Conservation (phyloP, 2,888 invertebrate species). For the Germaria angustata region DNA sequence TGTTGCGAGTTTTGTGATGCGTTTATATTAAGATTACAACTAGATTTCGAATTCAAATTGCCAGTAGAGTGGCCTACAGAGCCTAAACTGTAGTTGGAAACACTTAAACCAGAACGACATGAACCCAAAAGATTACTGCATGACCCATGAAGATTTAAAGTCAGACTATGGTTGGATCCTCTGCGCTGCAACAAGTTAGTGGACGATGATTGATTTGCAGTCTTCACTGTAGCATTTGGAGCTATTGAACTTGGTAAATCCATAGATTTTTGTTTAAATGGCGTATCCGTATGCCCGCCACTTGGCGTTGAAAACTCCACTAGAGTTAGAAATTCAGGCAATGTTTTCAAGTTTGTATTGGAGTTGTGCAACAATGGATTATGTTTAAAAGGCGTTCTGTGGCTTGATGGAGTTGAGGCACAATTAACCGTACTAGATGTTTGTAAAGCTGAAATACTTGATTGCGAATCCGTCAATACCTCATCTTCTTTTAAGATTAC, state of each 20-base stretch:
- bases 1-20: slow-evolving; percentile 61
- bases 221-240: slow-evolving; percentile 28
- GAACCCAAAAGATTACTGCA: slow-evolving; percentile 78
- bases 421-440: slow-evolving; percentile 51
- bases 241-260: slow-evolving; percentile 69
- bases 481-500: slow-evolving; percentile 58
- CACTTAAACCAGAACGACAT: slow-evolving; percentile 80
- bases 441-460: slow-evolving; percentile 40
- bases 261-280: slow-evolving; percentile 75
- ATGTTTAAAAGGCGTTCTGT: slow-evolving; percentile 72
- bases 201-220: slow-evolving; percentile 69
- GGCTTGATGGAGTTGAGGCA: slow-evolving; percentile 53
- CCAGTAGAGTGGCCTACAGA: slow-evolving; percentile 78
- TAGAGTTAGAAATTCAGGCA: slow-evolving; percentile 86
- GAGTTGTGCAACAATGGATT: slow-evolving; percentile 80
- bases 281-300: slow-evolving; percentile 67
- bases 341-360: slow-evolving; percentile 86
- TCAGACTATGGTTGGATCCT: slow-evolving; percentile 84
- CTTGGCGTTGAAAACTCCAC: slow-evolving; percentile 82
- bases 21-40: slow-evolving; percentile 73
- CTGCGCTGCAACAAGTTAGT: slow-evolving; percentile 81
- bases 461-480: slow-evolving; percentile 34
- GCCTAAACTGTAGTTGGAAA: slow-evolving; percentile 82
- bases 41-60: slow-evolving; percentile 75
- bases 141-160: slow-evolving; percentile 82